Evolutionary conservation across 2,888 invertebrate genomes (phyloP), one percentile per base, ranked within the genome.

Genomic region (Melolontha melolontha): DNA sequence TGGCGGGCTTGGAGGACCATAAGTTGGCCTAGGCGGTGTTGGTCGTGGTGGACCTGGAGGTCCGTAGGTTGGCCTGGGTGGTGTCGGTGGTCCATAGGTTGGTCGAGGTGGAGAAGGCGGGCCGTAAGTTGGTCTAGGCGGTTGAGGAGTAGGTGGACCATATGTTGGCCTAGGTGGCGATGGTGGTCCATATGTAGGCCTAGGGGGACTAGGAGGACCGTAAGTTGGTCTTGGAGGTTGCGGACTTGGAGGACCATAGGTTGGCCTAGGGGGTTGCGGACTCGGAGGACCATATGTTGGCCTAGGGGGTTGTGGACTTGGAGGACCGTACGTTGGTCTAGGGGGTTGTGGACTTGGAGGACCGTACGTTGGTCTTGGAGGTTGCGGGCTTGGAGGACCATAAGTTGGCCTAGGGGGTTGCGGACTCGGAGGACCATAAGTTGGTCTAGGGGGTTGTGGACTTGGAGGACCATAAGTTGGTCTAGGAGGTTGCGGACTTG

Each of bases 361-460:
- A 16, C 67, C 68, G n/a, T 73, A 70, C n/a, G 71, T 66, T 12
- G 69, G 68, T 14, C 54, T 42, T 29, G 62, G 64, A 63, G 42
- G 73, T 59, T 66, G 69, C 63, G 42, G 73, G 72, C 42, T 51
- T 64, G 52, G 65, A 65, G 64, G 71, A 71, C 68, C 69, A 59
- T 68, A 68, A 6, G 71, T 64, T n/a, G 68, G 70, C 16, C 34
- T 44, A 11, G 17, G 64, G 16, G 59, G 71, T 49, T 17, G 64
- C 41, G 41, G 51, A n/a, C 66, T 49, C 1, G 71, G 71, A 10
- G 68, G 66, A 8, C 66, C 64, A 11, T 52, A 69, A 7, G 71
- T 47, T 10, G 71, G 68, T 29, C 47, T 22, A n/a, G 51, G 34
- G 6, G 68, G 52, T 34, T 57, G 44, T 42, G 71, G 68, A 11